Evolutionary conservation across 2,888 invertebrate species (phyloP).

Genomic region (Drosophila formosana): DNA sequence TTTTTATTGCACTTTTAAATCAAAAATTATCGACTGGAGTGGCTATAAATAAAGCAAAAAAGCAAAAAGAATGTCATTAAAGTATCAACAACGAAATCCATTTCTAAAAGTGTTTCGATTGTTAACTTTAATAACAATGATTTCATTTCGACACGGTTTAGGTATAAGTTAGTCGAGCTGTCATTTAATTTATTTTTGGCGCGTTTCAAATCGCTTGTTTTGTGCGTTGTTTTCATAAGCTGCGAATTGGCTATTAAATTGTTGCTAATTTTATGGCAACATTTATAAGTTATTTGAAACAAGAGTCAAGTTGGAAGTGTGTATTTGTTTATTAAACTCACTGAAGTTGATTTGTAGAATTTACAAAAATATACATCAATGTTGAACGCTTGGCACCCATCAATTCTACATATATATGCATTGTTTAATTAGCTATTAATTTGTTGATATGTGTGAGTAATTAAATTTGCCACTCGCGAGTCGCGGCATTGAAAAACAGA

Average conservation of each 20-base stretch:
- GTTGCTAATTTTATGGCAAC: slow-evolving; percentile 7
- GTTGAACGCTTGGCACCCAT: slow-evolving; percentile 25
- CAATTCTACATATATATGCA: neutral
- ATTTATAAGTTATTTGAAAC: neutral
- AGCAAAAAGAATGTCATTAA: slow-evolving; percentile 11
- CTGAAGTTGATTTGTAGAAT: neutral
- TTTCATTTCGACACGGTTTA: slow-evolving; percentile 6
- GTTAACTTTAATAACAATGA: slow-evolving; percentile 14
- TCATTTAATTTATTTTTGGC: slow-evolving; percentile 2
- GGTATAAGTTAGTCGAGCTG: slow-evolving; percentile 7
- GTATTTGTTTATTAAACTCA: neutral
- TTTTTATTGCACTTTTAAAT: slow-evolving; percentile 26
- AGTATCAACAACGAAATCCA: slow-evolving; percentile 16
- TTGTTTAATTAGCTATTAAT: slow-evolving; percentile 36
- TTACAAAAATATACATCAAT: neutral
- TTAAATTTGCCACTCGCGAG: slow-evolving; percentile 36
- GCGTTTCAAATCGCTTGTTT: slow-evolving; percentile 2
- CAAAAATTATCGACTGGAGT: slow-evolving; percentile 21
- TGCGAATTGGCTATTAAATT: slow-evolving; percentile 14
- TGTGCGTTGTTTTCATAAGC: slow-evolving; percentile 5
- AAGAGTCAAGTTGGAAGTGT: slow-evolving; percentile 6
- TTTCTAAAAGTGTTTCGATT: slow-evolving; percentile 1
- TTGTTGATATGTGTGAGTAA: slow-evolving; percentile 23
- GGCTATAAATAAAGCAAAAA: slow-evolving; percentile 11
- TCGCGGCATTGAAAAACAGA: slow-evolving; percentile 38